Percentiles rank a stretch among this genome's conserved stretches.
phyloP scores from a whole-genome alignment of 2,888 invertebrate genomes.

The Acrobasis suavella region DNA sequence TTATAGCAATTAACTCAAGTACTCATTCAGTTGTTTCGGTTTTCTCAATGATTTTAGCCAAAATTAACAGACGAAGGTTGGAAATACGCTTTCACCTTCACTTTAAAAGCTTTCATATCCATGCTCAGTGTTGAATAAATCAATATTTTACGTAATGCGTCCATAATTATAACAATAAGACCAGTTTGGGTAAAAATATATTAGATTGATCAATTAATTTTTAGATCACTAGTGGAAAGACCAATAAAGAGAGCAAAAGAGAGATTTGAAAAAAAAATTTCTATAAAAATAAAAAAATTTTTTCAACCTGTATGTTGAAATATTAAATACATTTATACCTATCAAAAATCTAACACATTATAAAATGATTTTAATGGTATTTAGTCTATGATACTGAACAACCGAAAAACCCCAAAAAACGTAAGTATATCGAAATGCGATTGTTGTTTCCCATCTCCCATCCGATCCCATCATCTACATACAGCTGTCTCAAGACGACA shows the following conservation, averaged over 20 bases:
- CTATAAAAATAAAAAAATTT: no score
- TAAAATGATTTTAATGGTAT: no score
- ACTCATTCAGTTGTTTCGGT: background rate
- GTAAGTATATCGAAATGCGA: no score
- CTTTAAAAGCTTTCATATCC: slow-evolving; percentile 5
- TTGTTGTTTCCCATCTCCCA: no score
- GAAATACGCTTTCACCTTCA: slow-evolving; percentile 16
- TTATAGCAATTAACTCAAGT: slow-evolving; percentile 4
- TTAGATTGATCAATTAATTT: background rate
- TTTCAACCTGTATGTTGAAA: no score
- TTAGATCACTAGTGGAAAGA: background rate
- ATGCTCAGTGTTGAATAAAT: background rate
- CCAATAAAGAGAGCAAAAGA: background rate
- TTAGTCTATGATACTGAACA: no score
- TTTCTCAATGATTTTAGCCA: slow-evolving; percentile 17
- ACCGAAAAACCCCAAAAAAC: no score
- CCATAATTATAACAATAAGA: background rate
- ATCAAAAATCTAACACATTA: no score
- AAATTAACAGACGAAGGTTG: slow-evolving; percentile 15
- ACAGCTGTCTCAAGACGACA: no score
- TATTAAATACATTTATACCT: no score
- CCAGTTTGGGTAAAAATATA: background rate
- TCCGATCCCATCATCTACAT: no score
- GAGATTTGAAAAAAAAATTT: no score
- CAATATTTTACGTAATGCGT: slow-evolving; percentile 7